phyloP scores from a whole-genome alignment of 1,140 invertebrate species.

The Nasonia giraulti region DNA sequence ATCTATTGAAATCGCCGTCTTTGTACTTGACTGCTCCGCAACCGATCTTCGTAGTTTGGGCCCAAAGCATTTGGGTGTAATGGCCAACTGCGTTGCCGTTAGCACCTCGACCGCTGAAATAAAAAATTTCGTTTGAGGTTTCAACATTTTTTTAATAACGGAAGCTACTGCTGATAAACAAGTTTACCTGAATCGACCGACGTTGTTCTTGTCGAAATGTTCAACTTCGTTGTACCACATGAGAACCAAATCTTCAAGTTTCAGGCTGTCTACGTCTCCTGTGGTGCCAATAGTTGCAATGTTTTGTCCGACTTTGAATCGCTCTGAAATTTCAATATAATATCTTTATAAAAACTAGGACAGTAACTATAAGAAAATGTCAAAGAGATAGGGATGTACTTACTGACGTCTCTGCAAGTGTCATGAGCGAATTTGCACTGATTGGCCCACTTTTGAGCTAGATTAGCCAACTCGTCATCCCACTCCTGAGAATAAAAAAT shows the following conservation, averaged over 20 bases:
- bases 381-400: constrained; percentile 62
- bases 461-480: constrained; percentile 76
- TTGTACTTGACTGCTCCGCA: constrained; percentile 56
- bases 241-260: constrained; percentile 22
- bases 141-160: too few relatives aligned
- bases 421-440: constrained; percentile 77
- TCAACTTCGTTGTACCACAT: constrained; percentile 53
- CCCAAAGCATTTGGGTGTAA: constrained; percentile 73
- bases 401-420: constrained; percentile 73
- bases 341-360: constrained; percentile 41
- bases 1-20: constrained; percentile 49
- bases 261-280: background rate
- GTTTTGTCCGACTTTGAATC: constrained; percentile 53
- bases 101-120: background rate
- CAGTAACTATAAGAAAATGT: background rate
- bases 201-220: constrained; percentile 33
- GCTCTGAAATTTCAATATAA: constrained; percentile 52
- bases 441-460: constrained; percentile 78
- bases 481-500: constrained; percentile 69
- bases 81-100: constrained; percentile 56
- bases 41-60: constrained; percentile 67
- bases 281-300: constrained; percentile 27
- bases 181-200: constrained; percentile 14
- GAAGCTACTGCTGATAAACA: background rate
- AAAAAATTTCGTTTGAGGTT: background rate